Conservation (phyloP, 2,888 invertebrate genomes). For the Agapetus fuscipes region DNA sequence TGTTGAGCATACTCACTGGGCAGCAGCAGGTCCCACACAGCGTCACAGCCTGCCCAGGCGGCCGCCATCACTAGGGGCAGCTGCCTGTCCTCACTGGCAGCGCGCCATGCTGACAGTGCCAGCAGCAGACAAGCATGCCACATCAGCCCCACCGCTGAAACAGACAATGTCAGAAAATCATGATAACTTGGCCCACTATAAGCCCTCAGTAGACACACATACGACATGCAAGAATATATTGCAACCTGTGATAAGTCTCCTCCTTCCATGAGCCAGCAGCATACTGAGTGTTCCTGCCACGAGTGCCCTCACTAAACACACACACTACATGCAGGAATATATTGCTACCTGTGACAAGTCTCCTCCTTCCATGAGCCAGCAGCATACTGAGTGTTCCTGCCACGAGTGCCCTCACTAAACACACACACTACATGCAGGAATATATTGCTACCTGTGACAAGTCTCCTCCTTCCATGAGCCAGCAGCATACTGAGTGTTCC, state of each 20-base stretch:
- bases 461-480: too few species aligned
- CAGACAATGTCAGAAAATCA: conserved; percentile 6
- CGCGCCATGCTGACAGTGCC: conserved; percentile 70
- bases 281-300: conserved; percentile 74
- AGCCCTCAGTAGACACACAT: too few species aligned
- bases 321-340: too few species aligned
- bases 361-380: conserved; percentile 61
- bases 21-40: conserved; percentile 71
- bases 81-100: conserved; percentile 70
- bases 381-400: conserved; percentile 75
- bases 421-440: too few species aligned
- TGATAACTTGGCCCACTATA: too few species aligned
- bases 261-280: conserved; percentile 62
- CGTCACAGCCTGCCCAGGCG: conserved; percentile 80
- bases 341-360: conserved; percentile 64
- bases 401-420: conserved; percentile 66
- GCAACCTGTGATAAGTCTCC: conserved; percentile 65
- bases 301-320: too few species aligned
- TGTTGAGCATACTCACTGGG: too few species aligned
- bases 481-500: too few species aligned
- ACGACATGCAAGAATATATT: too few species aligned
- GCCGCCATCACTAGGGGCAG: conserved; percentile 76
- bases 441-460: too few species aligned
- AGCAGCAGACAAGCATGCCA: conserved; percentile 71
- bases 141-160: conserved; percentile 64